A percentile compares a stretch with the other conserved stretches of the same genome.
These are phyloP conservation scores for Eufriesea mexicana DNA, from an alignment of 1,140 invertebrate species.

Conservation along the genomic window DNA sequence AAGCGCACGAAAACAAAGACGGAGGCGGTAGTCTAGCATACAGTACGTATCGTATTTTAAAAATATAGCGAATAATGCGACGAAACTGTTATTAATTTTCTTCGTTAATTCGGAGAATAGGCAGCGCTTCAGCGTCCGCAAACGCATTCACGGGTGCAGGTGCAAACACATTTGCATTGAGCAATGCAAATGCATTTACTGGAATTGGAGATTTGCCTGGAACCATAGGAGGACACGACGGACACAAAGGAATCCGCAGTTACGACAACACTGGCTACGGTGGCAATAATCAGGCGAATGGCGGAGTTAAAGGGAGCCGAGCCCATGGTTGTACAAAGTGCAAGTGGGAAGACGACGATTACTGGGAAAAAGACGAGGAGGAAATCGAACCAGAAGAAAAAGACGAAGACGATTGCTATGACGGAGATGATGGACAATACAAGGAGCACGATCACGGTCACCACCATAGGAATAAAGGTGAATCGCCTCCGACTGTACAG, in stretches of 20 bases:
- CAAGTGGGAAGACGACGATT: slow-evolving; percentile 61
- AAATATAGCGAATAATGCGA: neutral
- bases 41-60: slow-evolving; percentile 30
- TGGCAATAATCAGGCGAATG: neutral
- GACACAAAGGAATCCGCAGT: slow-evolving; percentile 56
- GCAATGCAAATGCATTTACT: neutral
- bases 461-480: neutral
- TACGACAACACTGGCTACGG: slow-evolving; percentile 36
- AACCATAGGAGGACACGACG: neutral
- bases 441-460: slow-evolving; percentile 1
- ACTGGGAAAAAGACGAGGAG: slow-evolving; percentile 52
- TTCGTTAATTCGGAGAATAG: neutral
- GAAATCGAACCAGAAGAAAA: slow-evolving; percentile 44
- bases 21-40: neutral
- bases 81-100: neutral
- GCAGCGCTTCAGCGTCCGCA: slow-evolving; percentile 18
- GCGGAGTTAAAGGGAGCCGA: slow-evolving; percentile 2
- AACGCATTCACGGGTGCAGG: neutral
- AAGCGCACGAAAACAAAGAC: neutral
- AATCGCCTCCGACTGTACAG: slow-evolving; percentile 14
- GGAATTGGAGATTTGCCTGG: slow-evolving; percentile 7
- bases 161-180: slow-evolving; percentile 6
- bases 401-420: slow-evolving; percentile 49
- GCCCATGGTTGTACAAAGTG: slow-evolving; percentile 46
- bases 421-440: slow-evolving; percentile 55